Conservation (phyloP, 1,140 invertebrate genomes). For the Coboldia fuscipes region DNA sequence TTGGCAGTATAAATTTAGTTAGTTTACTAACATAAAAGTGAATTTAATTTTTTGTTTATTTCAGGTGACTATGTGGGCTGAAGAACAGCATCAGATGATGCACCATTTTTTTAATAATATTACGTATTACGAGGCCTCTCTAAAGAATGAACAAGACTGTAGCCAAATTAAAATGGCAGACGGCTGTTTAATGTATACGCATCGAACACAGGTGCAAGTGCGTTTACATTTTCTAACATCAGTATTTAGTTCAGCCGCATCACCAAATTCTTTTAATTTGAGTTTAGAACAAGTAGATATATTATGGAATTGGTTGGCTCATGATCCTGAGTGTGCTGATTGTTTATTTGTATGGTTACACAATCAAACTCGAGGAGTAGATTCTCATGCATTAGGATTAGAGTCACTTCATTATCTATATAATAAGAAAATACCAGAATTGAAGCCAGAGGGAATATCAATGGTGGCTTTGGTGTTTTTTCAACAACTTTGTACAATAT, state of each 20-base stretch:
- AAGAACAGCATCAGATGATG: slow-evolving; percentile 78
- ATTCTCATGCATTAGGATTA: slow-evolving; percentile 69
- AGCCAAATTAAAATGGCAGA: slow-evolving; percentile 6
- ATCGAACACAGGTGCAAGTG: slow-evolving; percentile 78
- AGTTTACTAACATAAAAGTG: slow-evolving; percentile 11
- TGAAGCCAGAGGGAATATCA: slow-evolving; percentile 70
- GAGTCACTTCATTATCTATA: slow-evolving; percentile 76
- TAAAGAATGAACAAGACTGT: slow-evolving; percentile 11
- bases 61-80: slow-evolving; percentile 79
- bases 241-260: slow-evolving; percentile 74
- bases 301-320: slow-evolving; percentile 74
- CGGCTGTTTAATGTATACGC: slow-evolving; percentile 40
- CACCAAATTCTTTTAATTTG: slow-evolving; percentile 71
- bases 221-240: slow-evolving; percentile 77
- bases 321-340: slow-evolving; percentile 62
- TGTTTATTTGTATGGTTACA: slow-evolving; percentile 83
- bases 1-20: slow-evolving; percentile 8
- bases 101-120: slow-evolving; percentile 75
- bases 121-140: slow-evolving; percentile 30
- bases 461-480: slow-evolving; percentile 80
- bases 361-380: slow-evolving; percentile 72
- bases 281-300: slow-evolving; percentile 75
- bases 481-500: slow-evolving; percentile 73
- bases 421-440: slow-evolving; percentile 66
- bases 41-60: no score